Evolutionary conservation across 2,113 vertebrate species (phyloP).

Genomic region (Melanerpes formicivorus): DNA sequence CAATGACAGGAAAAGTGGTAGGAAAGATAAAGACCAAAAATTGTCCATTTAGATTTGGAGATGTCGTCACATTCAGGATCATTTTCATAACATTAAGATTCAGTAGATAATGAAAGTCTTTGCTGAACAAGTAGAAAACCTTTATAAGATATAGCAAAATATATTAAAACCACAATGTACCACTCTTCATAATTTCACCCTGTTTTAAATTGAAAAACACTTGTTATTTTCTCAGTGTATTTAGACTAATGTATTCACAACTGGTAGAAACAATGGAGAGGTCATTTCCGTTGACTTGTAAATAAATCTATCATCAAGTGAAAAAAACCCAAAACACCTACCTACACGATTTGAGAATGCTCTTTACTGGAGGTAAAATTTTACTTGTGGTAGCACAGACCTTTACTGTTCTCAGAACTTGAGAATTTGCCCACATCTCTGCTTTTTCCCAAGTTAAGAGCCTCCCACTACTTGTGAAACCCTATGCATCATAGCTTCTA

Average conservation of each 20-base stretch:
- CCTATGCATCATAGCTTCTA: background rate
- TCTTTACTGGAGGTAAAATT: background rate
- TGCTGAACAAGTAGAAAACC: background rate
- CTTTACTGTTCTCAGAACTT: background rate
- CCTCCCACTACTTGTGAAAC: background rate
- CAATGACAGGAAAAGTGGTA: background rate
- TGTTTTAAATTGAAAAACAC: background rate
- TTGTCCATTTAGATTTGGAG: background rate
- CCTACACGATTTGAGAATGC: background rate
- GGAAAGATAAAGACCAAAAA: slow-evolving; percentile 6
- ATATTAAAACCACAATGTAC: background rate
- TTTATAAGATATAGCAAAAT: background rate
- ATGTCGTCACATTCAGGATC: background rate
- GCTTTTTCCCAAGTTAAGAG: background rate
- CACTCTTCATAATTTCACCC: background rate
- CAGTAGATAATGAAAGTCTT: background rate
- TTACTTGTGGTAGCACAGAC: background rate
- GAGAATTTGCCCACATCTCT: background rate
- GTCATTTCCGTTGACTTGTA: background rate
- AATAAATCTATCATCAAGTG: background rate
- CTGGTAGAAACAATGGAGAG: background rate
- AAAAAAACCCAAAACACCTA: background rate
- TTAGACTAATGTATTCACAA: background rate
- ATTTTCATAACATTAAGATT: background rate
- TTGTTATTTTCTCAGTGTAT: background rate